A percentile compares a stretch with the other conserved stretches of the same genome.
These are phyloP conservation scores for Camponotus fellah DNA, from an alignment of 2,888 invertebrate species.

Conservation along the genomic window DNA sequence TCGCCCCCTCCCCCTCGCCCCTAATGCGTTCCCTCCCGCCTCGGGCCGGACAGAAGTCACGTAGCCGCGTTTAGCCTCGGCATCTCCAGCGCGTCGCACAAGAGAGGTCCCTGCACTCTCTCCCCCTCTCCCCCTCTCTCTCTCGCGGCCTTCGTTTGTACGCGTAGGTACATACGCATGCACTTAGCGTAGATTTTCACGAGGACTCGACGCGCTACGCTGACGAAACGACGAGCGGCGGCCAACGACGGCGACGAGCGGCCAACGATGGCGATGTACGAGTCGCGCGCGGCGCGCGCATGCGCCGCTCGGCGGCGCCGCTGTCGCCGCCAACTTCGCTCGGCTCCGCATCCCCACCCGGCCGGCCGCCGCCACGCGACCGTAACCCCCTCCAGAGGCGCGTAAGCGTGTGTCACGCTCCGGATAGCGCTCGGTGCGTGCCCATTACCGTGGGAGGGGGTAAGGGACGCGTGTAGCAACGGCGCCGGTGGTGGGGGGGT, in stretches of 20 bases:
- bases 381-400: slow-evolving; percentile 78
- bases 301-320: slow-evolving; percentile 44
- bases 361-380: slow-evolving; percentile 83
- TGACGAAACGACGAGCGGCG: slow-evolving; percentile 51
- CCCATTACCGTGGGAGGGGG: slow-evolving; percentile 78
- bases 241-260: neutral
- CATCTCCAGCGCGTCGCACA: neutral
- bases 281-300: slow-evolving; percentile 57
- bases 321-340: slow-evolving; percentile 30
- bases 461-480: slow-evolving; percentile 82
- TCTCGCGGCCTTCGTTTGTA: slow-evolving; percentile 70
- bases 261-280: slow-evolving; percentile 43
- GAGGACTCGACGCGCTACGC: slow-evolving; percentile 56
- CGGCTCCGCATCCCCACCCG: slow-evolving; percentile 63
- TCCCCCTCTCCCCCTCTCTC: neutral
- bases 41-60: slow-evolving; percentile 43
- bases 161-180: slow-evolving; percentile 55
- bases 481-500: slow-evolving; percentile 64
- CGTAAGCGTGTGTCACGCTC: slow-evolving; percentile 83
- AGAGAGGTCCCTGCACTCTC: too few relatives aligned
- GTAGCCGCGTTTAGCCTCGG: slow-evolving; percentile 46
- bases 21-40: slow-evolving; percentile 7
- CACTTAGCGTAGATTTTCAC: slow-evolving; percentile 65
- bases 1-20: neutral
- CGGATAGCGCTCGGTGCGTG: slow-evolving; percentile 82